Conservation (phyloP, 2,113 vertebrate species). For the Hemiscyllium ocellatum region DNA sequence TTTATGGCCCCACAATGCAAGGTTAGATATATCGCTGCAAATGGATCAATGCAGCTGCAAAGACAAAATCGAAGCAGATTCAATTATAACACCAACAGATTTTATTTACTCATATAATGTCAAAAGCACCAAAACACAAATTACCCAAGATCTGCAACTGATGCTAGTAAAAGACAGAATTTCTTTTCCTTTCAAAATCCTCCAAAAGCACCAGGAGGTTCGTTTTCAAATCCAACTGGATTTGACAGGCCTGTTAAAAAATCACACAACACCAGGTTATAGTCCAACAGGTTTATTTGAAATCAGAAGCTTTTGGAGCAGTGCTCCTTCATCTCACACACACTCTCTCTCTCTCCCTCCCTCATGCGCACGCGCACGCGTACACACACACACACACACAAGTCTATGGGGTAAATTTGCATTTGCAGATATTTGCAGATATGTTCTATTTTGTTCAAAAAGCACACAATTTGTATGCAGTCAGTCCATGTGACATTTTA, state of each 20-base stretch:
- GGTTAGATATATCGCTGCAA: conserved; percentile 74
- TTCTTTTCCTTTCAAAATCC: conserved; percentile 16
- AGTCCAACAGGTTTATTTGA: no score
- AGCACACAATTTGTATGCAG: no score
- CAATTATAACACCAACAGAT: conserved; percentile 59
- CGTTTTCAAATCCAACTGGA: not conserved
- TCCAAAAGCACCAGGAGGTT: conserved; percentile 39
- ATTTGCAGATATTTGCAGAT: no score
- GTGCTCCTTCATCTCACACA: no score
- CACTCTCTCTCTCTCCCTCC: no score
- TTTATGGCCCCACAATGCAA: conserved; percentile 79
- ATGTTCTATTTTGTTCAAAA: no score
- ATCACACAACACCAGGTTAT: conserved; percentile 11
- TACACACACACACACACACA: no score
- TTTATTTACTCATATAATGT: conserved; percentile 51
- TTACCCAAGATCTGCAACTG: conserved; percentile 45
- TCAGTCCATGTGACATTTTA: no score
- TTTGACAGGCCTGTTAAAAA: not conserved
- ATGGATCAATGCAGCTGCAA: conserved; percentile 71
- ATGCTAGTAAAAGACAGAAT: conserved; percentile 38
- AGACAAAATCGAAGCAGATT: conserved; percentile 67
- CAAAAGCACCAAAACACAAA: conserved; percentile 51
- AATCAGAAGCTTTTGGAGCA: no score
- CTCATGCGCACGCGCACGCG: no score
- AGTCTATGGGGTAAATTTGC: no score